phyloP scores from a whole-genome alignment of 2,113 vertebrate species.

The Aythya baeri region DNA sequence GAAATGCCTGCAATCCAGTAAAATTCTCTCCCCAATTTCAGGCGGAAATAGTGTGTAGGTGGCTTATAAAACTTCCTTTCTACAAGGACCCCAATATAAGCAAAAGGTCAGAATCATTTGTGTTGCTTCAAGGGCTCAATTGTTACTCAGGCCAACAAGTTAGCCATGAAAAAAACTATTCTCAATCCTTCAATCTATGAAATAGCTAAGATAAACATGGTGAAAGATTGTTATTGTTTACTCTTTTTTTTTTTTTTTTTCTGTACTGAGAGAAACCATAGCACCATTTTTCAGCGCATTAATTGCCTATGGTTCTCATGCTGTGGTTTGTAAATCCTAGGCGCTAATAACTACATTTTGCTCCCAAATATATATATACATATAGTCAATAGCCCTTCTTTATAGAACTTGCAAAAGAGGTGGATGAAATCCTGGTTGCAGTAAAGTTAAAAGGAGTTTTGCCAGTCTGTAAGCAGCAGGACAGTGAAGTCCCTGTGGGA shows the following conservation, averaged over 20 bases:
- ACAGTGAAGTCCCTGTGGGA: neutral
- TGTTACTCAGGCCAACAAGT: slow-evolving; percentile 72
- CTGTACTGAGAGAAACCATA: slow-evolving; percentile 31
- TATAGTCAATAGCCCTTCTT: neutral
- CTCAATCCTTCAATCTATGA: slow-evolving; percentile 56
- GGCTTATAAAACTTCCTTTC: slow-evolving; percentile 76
- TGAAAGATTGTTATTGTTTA: slow-evolving; percentile 70
- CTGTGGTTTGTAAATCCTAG: neutral
- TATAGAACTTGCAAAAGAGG: neutral
- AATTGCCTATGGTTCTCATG: slow-evolving; percentile 7
- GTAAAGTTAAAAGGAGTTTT: neutral
- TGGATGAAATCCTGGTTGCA: neutral
- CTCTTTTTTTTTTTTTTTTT: neutral
- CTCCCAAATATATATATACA: neutral
- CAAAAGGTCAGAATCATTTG: slow-evolving; percentile 72
- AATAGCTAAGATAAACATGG: slow-evolving; percentile 59
- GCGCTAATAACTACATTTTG: neutral
- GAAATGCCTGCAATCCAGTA: slow-evolving; percentile 58
- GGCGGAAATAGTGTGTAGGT: slow-evolving; percentile 64
- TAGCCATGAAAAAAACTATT: slow-evolving; percentile 61
- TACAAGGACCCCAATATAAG: slow-evolving; percentile 71
- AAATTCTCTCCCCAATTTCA: slow-evolving; percentile 37
- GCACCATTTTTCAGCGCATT: neutral
- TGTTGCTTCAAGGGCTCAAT: slow-evolving; percentile 68
- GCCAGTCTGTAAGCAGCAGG: neutral